Evolutionary conservation across 2,113 vertebrate genomes (phyloP).

Genomic region (Salminus brasiliensis): DNA sequence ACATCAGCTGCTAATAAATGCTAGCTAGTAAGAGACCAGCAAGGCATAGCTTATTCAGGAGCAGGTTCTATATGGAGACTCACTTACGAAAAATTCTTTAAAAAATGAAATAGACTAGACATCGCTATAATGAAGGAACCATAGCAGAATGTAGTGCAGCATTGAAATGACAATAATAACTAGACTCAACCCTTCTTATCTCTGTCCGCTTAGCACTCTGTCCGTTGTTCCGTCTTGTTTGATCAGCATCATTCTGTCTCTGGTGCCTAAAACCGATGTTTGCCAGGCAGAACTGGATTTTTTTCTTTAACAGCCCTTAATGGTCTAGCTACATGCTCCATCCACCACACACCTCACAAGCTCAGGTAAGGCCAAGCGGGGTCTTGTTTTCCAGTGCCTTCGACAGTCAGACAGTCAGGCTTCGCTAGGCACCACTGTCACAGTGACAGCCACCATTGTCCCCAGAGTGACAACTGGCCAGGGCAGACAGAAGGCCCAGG

Average conservation of each 20-base stretch:
- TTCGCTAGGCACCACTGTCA: conserved; percentile 28
- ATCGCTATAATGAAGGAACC: too few species aligned
- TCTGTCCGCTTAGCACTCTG: neutral
- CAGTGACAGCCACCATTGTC: conserved; percentile 52
- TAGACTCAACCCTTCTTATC: neutral
- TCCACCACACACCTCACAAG: neutral
- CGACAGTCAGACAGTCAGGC: conserved; percentile 50
- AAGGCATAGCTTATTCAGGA: too few species aligned
- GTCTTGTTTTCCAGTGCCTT: conserved; percentile 42
- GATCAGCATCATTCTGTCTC: neutral
- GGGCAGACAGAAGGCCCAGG: neutral
- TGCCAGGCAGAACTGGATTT: neutral
- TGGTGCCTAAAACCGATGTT: neutral
- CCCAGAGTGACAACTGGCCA: conserved; percentile 50
- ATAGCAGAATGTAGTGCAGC: too few species aligned
- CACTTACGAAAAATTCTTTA: too few species aligned
- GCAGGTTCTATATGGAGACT: too few species aligned
- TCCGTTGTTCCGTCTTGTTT: neutral
- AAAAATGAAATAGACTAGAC: too few species aligned
- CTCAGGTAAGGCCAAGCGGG: conserved; percentile 7
- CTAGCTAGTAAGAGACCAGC: too few species aligned
- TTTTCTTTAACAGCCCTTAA: conserved; percentile 4
- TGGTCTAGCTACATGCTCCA: neutral
- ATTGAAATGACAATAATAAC: too few species aligned
- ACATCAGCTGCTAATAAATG: too few species aligned